A percentile compares a stretch with the other conserved stretches of the same genome.
Conservation (phyloP, 2,888 invertebrate species). For the Tetrapedia diversipes region DNA sequence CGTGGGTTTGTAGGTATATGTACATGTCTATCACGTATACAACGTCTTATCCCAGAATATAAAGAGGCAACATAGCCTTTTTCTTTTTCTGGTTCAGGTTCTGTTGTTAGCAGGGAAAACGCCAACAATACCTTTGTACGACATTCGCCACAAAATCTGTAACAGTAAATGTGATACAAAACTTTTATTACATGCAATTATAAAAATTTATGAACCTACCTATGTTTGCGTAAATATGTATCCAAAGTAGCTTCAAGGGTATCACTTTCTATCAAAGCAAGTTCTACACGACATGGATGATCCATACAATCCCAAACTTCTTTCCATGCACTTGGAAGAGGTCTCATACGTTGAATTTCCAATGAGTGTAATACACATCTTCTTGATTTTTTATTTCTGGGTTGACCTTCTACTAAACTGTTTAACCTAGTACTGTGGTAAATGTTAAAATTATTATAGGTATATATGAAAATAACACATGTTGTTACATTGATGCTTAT, state of each 20-base stretch:
- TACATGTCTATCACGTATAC: conserved; percentile 93
- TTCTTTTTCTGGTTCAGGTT: conserved; percentile 92
- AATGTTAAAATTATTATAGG: conserved; percentile 19
- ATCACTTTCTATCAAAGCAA: conserved; percentile 93
- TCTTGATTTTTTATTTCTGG: conserved; percentile 94
- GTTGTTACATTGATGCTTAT: conserved; percentile 43
- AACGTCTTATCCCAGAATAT: conserved; percentile 93
- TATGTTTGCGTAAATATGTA: conserved; percentile 95
- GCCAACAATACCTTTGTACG: conserved; percentile 94
- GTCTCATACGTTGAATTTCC: conserved; percentile 92
- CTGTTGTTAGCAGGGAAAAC: conserved; percentile 93
- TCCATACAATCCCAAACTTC: conserved; percentile 95
- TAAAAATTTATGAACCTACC: conserved; percentile 80
- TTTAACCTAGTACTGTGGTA: conserved; percentile 87
- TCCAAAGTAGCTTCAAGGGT: conserved; percentile 93
- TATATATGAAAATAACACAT: background rate
- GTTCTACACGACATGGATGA: conserved; percentile 90
- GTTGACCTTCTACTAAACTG: conserved; percentile 91
- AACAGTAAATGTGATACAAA: conserved; percentile 7
- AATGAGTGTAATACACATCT: conserved; percentile 95
- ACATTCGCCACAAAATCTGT: conserved; percentile 94
- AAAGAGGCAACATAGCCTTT: conserved; percentile 94
- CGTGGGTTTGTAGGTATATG: conserved; percentile 95
- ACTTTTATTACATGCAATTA: background rate
- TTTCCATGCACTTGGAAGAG: conserved; percentile 89